Base-by-base conservation (phyloP, 2,797 vertebrate genomes). In the Falco novaeseelandiae region DNA sequence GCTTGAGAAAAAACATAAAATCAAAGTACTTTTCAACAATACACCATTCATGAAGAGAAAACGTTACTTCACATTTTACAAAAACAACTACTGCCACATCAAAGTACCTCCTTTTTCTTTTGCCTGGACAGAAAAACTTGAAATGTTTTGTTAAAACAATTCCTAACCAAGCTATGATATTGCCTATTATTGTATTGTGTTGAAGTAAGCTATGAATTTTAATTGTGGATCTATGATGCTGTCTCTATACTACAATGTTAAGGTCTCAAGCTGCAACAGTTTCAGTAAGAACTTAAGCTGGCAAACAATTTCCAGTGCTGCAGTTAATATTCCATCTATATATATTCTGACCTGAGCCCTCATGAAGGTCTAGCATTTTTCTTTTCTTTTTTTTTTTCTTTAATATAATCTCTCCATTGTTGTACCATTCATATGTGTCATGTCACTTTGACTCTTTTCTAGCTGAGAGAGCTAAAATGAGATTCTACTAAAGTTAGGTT, bases 381-480 rank as follows among this genome's bases (percentile, higher is more conserved):
- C 7, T 26, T 51, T 51, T 21, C 2, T 54, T 29, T 55, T 27
- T 36, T 5, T n/a, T 27, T 15, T 8, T 3, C 20, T 85, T 74
- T 76, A 76, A 83, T 85, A 29, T 49, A 69, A 69, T 82, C 42
- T 95, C 57, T 90, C 36, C 44, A 84, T 87, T 90, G 80, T 91
- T 82, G 62, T 70, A 73, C 74, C 44, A 57, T 76, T 95, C 58
- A 19, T 76, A 59, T 30, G 46, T 92, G 81, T 89, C 92, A 32
- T 52, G 58, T 87, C 62, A 48, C 95, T 91, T 74, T 72, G 77
- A 82, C 88, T 94, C 59, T 87, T 25, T 86, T 93, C 88, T 92
- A 51, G 34, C 81, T 82, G 63, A 94, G 63, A 70, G 63, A 6
- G 16, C 81, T 91, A 85, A 92, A 95, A 66, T 0, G 23, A 87